Conservation (phyloP, 2,797 vertebrate species). For the Fistularia tabacaria region DNA sequence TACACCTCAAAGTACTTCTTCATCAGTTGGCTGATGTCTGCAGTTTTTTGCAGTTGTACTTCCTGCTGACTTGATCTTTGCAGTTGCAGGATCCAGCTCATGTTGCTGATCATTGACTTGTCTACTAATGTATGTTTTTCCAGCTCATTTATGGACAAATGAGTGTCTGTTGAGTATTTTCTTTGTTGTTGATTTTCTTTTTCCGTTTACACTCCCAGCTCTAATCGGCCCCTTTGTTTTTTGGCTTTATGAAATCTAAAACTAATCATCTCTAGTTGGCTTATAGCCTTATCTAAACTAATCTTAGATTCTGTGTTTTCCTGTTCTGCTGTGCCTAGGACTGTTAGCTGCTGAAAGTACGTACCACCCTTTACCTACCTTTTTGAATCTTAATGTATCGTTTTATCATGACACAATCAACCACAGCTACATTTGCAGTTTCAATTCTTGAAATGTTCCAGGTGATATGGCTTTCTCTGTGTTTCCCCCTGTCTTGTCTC, state of each 20-base stretch:
- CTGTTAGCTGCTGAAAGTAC: slow-evolving; percentile 99
- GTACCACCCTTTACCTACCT: slow-evolving; percentile 73
- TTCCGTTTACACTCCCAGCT: not conserved
- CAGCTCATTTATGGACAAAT: slow-evolving; percentile 14
- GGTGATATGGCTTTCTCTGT: not conserved
- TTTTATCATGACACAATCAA: slow-evolving; percentile 22
- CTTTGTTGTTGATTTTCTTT: slow-evolving; percentile 3
- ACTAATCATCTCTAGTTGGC: slow-evolving; percentile 20
- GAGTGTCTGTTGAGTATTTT: slow-evolving; percentile 18
- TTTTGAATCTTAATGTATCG: slow-evolving; percentile 17
- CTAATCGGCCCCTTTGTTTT: not conserved
- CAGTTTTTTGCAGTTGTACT: slow-evolving; percentile 31
- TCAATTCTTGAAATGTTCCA: not conserved
- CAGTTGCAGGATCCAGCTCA: slow-evolving; percentile 15
- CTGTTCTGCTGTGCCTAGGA: slow-evolving; percentile 90
- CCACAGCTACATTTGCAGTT: slow-evolving; percentile 23
- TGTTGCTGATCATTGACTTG: slow-evolving; percentile 1
- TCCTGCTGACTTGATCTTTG: slow-evolving; percentile 38
- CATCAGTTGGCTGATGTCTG: slow-evolving; percentile 36
- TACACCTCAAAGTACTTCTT: not conserved
- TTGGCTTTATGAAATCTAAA: slow-evolving; percentile 8
- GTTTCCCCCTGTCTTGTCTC: not conserved
- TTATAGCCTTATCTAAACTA: slow-evolving; percentile 38
- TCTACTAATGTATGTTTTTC: slow-evolving; percentile 3
- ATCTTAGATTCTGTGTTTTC: slow-evolving; percentile 53